Base-by-base conservation (phyloP, 2,797 vertebrate genomes). In the Sardinella longiceps region DNA sequence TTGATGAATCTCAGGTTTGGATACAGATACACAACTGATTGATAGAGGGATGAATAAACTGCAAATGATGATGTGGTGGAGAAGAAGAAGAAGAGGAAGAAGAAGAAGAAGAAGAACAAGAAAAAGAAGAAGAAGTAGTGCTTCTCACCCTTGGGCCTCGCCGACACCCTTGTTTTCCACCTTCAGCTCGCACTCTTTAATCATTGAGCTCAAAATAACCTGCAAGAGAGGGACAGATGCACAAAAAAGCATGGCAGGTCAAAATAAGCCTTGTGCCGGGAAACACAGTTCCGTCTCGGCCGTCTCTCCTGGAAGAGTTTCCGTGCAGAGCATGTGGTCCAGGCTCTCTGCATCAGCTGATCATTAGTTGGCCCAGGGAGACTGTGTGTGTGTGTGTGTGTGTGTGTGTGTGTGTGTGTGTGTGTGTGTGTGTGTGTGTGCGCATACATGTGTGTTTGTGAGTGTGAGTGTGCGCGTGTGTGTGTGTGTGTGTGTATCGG, bases 111-210 rank as follows among this genome's bases (percentile, higher is more conserved):
- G 18, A 6, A 20, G 15, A 3, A 5, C 20, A 7, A 63, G 60
- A 28, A 25, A 28, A 12, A 70, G 2, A 3, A 81, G 50, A 86
- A 84, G 48, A 86, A 84, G 51, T 56, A 86, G 83, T 81, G 33
- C 18, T 39, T 83, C 95, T 98, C 95, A 99, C 98, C 98, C 97
- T 93, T 97, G 98, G 0, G 98, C 96, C 84, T 99, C 98, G 90
- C 97, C 96, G 90, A 98, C 97, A 20, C 95, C 96, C 94, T 97
- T 96, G 94, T 97, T 99, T 94, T 99, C 98, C 93, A 99, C 95
- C 95, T 99, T 99, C 91, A 97, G 98, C 95, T 99, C 98, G 91
- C 98, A 99, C 93, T 99, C 98, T 91, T 98, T 99, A 94, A 99
- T 97, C 98, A 99, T 99, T 77, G 98, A 99, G 90, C 95, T 98